Evolutionary conservation across 30 jellyfish, hydroid and myxozoan genomes (phyloP).

Genomic region (Haliclystus octoradiatus): DNA sequence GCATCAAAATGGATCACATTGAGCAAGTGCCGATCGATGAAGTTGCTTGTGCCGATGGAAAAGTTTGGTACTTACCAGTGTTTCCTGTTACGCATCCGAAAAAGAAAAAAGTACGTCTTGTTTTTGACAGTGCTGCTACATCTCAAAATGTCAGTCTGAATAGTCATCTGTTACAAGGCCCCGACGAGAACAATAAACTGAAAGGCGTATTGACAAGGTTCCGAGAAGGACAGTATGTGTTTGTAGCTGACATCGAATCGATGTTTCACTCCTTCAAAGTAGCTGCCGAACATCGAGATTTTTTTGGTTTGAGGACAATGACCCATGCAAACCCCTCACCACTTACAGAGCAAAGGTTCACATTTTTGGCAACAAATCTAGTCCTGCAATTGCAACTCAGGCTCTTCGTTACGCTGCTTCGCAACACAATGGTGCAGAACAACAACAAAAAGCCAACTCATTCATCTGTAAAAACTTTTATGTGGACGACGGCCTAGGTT

Average conservation of each 20-base stretch:
- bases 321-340: not conserved
- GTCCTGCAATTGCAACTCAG: conserved; percentile 6
- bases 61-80: conserved; percentile 21
- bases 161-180: conserved; percentile 26
- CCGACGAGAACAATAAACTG: conserved; percentile 25
- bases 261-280: conserved; percentile 24
- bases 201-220: conserved; percentile 23
- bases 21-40: conserved; percentile 12
- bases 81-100: conserved; percentile 24
- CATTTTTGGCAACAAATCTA: conserved; percentile 14
- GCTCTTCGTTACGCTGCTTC: conserved; percentile 12
- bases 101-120: conserved; percentile 21
- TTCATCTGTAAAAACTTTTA: not conserved
- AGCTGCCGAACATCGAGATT: conserved; percentile 17
- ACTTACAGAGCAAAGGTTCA: conserved; percentile 22
- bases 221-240: conserved; percentile 15
- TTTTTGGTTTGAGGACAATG: conserved; percentile 33
- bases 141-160: conserved; percentile 5
- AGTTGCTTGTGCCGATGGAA: not conserved
- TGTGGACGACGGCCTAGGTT: not conserved
- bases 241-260: conserved; percentile 22
- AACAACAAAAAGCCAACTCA: not conserved
- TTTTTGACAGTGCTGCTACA: conserved; percentile 18
- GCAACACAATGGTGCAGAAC: too few relatives aligned
- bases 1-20: conserved; percentile 2